A percentile compares a stretch with the other conserved stretches of the same genome.
Evolutionary conservation across 2,113 vertebrate genomes (phyloP).

Genomic region (Cisticola juncidis): DNA sequence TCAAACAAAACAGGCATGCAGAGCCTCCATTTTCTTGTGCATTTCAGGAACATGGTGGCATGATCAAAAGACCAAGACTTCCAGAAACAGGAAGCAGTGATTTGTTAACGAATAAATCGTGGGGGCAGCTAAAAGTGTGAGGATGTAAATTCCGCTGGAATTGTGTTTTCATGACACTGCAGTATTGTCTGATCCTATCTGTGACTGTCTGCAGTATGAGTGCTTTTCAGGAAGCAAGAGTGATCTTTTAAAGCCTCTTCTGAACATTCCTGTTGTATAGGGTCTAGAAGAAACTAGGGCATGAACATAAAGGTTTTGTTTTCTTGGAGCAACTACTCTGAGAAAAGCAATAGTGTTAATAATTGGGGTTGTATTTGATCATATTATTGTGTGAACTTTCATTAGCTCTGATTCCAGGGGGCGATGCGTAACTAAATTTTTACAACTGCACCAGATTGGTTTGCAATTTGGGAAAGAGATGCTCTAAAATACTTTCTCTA

Average conservation of each 20-base stretch:
- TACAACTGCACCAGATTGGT: neutral
- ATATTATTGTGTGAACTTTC: conserved; percentile 18
- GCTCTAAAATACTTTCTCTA: neutral
- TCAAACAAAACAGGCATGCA: neutral
- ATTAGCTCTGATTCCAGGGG: conserved; percentile 9
- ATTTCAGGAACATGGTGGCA: neutral
- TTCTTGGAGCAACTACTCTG: neutral
- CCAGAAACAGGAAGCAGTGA: conserved; percentile 3
- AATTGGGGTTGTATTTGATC: neutral
- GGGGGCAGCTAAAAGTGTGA: neutral
- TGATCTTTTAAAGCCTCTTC: neutral
- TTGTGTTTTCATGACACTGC: neutral
- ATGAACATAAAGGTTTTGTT: neutral
- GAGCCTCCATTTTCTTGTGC: neutral
- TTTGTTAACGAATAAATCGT: conserved; percentile 4
- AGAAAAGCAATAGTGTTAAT: neutral
- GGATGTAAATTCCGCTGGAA: neutral
- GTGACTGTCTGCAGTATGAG: neutral
- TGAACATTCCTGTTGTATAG: neutral
- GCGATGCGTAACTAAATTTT: conserved; percentile 31
- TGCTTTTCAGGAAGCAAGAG: neutral
- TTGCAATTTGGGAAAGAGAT: conserved; percentile 30
- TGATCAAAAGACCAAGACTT: neutral
- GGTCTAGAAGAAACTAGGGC: neutral
- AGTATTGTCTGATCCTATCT: neutral